phyloP scores from a whole-genome alignment of 92 coral and sea anemone species.

The Actinostola sp. region DNA sequence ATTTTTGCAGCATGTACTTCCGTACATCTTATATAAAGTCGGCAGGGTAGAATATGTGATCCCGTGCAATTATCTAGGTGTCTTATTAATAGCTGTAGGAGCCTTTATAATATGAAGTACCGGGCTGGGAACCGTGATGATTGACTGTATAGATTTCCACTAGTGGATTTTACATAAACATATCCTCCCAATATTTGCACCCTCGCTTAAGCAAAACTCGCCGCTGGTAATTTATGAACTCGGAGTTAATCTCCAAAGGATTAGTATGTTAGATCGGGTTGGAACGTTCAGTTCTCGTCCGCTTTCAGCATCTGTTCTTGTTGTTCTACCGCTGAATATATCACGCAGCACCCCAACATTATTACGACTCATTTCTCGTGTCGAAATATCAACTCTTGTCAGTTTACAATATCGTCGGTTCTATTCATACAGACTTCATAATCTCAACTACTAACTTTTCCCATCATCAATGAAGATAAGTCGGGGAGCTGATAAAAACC shows the following conservation, averaged over 20 bases:
- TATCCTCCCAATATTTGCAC: slow-evolving; percentile 22
- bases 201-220: slow-evolving; percentile 4
- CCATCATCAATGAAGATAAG: not conserved
- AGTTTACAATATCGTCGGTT: not conserved
- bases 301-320: no score
- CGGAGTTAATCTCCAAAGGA: slow-evolving; percentile 11
- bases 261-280: not conserved
- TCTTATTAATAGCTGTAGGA: not conserved
- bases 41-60: slow-evolving; percentile 13
- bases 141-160: slow-evolving; percentile 1
- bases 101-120: no score
- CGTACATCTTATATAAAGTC: slow-evolving; percentile 7
- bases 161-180: slow-evolving; percentile 23
- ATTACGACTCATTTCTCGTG: no score
- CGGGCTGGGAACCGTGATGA: not conserved
- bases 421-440: not conserved
- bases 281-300: not conserved
- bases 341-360: no score
- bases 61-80: slow-evolving; percentile 11
- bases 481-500: not conserved
- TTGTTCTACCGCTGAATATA: no score
- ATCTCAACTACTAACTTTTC: slow-evolving; percentile 11
- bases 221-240: slow-evolving; percentile 12
- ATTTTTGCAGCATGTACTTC: slow-evolving; percentile 2
- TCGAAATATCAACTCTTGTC: no score